Evolutionary conservation across 64 coral and sea anemone species (phyloP).

Genomic region (Porites australiensis): DNA sequence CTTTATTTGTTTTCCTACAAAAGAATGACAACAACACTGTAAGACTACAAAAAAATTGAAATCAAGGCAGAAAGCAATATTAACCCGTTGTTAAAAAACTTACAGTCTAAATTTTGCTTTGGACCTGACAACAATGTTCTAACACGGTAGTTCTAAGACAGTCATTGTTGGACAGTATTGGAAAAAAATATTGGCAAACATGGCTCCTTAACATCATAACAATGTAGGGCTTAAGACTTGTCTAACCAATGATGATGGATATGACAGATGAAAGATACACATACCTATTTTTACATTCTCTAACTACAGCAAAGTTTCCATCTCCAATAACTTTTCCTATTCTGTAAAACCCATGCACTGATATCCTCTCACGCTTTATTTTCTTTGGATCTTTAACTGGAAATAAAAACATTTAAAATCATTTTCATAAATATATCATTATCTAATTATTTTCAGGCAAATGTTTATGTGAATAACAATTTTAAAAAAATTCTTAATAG

Average conservation of each 20-base stretch:
- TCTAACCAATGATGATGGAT: too few relatives aligned
- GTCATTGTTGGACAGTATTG: too few relatives aligned
- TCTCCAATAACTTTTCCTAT: conserved; percentile 99
- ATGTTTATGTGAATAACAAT: not conserved
- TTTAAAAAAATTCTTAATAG: too few relatives aligned
- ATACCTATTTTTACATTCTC: conserved; percentile 98
- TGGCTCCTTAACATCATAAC: too few relatives aligned
- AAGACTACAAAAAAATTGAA: not conserved
- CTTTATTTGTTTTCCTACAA: conserved; percentile 91
- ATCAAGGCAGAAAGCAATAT: not conserved
- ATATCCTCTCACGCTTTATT: conserved; percentile 78
- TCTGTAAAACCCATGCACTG: conserved; percentile 97
- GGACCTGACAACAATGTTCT: too few relatives aligned
- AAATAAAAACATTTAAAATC: not conserved
- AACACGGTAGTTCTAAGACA: too few relatives aligned
- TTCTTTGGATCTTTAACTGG: conserved; percentile 71
- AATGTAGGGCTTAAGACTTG: too few relatives aligned
- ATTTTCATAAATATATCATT: not conserved
- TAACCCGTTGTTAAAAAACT: too few relatives aligned
- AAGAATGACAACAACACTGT: not conserved
- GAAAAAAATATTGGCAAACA: too few relatives aligned
- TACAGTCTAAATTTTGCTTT: too few relatives aligned
- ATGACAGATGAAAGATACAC: not conserved
- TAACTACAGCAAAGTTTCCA: conserved; percentile 97
- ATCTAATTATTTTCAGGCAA: too few relatives aligned